Conservation (phyloP, 2,113 vertebrate species). For the Cynopterus brachyotis region DNA sequence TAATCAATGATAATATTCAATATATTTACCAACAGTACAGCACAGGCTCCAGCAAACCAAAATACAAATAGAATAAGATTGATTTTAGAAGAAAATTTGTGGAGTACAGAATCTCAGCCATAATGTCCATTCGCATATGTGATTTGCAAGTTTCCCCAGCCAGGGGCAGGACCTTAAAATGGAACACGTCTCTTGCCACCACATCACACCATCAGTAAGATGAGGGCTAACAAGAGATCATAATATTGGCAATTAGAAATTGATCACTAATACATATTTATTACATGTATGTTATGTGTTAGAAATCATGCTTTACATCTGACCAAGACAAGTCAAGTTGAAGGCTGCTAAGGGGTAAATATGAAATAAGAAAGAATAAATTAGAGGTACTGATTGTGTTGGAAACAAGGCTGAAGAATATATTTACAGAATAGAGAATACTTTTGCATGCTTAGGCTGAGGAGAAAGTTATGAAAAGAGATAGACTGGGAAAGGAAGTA, state of each 20-base stretch:
- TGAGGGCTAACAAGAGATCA: background rate
- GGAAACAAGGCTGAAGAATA: background rate
- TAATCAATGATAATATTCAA: background rate
- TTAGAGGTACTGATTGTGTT: background rate
- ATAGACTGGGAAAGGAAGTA: background rate
- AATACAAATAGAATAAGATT: background rate
- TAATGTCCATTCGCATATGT: background rate
- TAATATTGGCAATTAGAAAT: background rate
- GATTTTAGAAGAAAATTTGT: background rate
- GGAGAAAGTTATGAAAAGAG: background rate
- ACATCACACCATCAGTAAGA: background rate
- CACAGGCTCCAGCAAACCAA: background rate
- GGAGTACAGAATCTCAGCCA: background rate
- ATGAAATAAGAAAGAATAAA: background rate
- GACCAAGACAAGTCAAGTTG: background rate
- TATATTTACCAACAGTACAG: background rate
- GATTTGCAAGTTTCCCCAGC: background rate
- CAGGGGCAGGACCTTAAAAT: background rate
- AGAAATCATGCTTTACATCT: background rate
- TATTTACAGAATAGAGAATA: background rate
- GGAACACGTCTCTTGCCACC: background rate
- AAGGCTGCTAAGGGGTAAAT: background rate
- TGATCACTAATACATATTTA: background rate
- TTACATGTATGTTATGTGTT: background rate
- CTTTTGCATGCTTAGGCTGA: background rate